A percentile compares a stretch with the other conserved stretches of the same genome.
phyloP scores from a whole-genome alignment of 2,113 vertebrate species.

The Thermophis baileyi region DNA sequence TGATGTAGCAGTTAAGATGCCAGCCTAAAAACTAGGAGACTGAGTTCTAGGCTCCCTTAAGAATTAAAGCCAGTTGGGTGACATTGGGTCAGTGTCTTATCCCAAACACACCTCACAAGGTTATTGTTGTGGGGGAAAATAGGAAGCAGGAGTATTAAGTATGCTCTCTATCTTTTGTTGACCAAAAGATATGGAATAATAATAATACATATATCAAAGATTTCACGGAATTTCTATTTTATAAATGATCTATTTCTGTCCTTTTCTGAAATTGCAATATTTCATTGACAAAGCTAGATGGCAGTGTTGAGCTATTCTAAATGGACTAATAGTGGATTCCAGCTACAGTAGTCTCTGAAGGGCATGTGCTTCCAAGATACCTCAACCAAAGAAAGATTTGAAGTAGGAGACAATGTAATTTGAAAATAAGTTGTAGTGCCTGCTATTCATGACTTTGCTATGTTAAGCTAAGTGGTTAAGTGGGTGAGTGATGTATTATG shows the following conservation, averaged over 20 bases:
- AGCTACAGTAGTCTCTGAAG: background rate
- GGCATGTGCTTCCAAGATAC: background rate
- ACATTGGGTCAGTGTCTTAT: background rate
- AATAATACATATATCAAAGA: background rate
- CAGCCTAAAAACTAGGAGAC: background rate
- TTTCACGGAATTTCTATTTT: background rate
- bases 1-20: background rate
- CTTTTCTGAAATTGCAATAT: background rate
- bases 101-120: background rate
- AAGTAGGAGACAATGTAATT: background rate
- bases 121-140: background rate
- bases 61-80: background rate
- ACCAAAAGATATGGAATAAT: background rate
- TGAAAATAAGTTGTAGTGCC: background rate
- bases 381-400: background rate
- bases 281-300: constrained; percentile 38
- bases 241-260: background rate
- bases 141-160: background rate
- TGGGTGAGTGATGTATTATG: background rate
- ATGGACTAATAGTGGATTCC: background rate
- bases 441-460: background rate
- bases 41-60: background rate
- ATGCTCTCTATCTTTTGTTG: background rate
- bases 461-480: background rate
- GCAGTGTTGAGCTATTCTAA: constrained; percentile 34